These are phyloP conservation scores for Illadopsis cleaveri DNA, from an alignment of 2,113 vertebrate genomes.

Conservation along the genomic window DNA sequence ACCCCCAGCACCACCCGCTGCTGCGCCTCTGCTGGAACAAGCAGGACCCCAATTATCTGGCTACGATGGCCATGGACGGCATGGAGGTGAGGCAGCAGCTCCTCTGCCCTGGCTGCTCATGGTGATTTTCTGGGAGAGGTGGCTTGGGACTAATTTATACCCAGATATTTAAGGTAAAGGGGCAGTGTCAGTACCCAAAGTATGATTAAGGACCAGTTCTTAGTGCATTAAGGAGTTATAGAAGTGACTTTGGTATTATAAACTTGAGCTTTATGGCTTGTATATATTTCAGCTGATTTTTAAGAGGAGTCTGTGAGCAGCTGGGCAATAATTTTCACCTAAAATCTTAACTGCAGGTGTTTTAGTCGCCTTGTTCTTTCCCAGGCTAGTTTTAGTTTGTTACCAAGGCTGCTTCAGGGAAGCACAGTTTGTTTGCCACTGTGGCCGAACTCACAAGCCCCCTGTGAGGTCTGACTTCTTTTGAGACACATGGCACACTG, in stretches of 20 bases:
- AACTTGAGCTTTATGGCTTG: not conserved
- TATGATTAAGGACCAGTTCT: not conserved
- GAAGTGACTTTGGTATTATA: not conserved
- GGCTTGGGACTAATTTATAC: accelerated
- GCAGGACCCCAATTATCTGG: conserved; percentile 97
- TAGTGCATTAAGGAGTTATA: not conserved
- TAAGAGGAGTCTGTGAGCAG: not conserved
- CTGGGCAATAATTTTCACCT: not conserved
- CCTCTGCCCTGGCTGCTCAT: accelerated
- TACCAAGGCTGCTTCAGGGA: not conserved
- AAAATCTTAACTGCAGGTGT: not conserved
- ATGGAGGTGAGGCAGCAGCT: conserved; percentile 87
- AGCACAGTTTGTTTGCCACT: not conserved
- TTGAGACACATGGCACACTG: not conserved
- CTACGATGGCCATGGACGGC: conserved; percentile 99
- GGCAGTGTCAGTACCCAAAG: not conserved
- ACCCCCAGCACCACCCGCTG: conserved; percentile 96
- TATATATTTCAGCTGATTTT: not conserved
- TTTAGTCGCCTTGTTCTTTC: not conserved
- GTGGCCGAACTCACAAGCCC: not conserved
- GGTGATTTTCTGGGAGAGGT: not conserved
- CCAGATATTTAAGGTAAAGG: not conserved
- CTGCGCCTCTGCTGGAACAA: conserved; percentile 99
- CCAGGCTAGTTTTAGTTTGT: not conserved
- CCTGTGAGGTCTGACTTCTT: not conserved